These are phyloP conservation scores for Thunnus albacares DNA, from an alignment of 2,797 vertebrate genomes.

Conservation along the genomic window DNA sequence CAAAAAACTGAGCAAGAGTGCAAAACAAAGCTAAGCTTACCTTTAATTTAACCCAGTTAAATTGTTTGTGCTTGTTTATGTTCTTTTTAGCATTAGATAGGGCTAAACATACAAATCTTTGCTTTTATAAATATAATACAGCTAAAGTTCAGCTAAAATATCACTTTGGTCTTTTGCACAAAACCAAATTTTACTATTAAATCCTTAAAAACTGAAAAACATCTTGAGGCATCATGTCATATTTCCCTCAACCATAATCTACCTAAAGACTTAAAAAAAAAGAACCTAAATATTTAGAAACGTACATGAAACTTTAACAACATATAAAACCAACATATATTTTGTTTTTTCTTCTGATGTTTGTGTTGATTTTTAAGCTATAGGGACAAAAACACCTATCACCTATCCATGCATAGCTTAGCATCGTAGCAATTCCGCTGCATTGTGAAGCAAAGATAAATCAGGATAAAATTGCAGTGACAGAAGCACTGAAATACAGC, in stretches of 20 bases:
- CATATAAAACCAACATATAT: background rate
- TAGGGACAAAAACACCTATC: no score
- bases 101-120: background rate
- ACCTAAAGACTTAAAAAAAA: background rate
- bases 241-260: background rate
- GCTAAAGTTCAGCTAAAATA: background rate
- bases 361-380: background rate
- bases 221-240: background rate
- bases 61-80: background rate
- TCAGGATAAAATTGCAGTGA: no score
- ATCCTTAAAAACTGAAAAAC: background rate
- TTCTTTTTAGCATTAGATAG: background rate
- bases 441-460: no score
- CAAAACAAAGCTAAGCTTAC: no score
- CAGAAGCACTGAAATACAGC: background rate
- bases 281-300: no score
- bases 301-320: background rate
- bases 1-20: background rate
- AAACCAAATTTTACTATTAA: background rate
- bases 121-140: background rate
- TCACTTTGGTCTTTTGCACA: background rate
- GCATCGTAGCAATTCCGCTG: background rate
- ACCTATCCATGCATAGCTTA: background rate
- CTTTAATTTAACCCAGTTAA: no score
- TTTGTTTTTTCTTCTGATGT: background rate